Percentiles rank a stretch among this genome's conserved stretches.
Evolutionary conservation across 2,797 vertebrate species (phyloP).

Genomic region (Helostoma temminkii): DNA sequence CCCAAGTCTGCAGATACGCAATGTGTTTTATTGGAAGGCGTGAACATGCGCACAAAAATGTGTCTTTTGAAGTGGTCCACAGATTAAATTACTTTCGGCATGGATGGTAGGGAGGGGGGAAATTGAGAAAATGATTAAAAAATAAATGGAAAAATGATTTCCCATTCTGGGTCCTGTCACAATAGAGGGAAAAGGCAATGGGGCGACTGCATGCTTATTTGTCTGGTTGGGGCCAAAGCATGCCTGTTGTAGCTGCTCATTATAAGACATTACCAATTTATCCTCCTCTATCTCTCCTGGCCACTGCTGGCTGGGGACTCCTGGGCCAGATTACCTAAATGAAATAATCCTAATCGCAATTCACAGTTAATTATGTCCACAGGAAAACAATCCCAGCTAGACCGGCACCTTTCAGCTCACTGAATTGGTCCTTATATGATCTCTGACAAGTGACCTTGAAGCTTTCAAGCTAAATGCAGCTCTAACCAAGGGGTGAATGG

Average conservation of each 20-base stretch:
- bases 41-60: constrained; percentile 55
- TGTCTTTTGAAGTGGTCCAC: constrained; percentile 67
- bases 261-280: constrained; percentile 74
- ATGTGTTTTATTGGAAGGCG: constrained; percentile 23
- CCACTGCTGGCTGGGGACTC: constrained; percentile 65
- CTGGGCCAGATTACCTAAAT: constrained; percentile 76
- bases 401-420: constrained; percentile 38
- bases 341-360: constrained; percentile 79
- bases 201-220: constrained; percentile 71
- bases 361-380: constrained; percentile 72
- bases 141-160: constrained; percentile 81
- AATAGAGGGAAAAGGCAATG: constrained; percentile 68
- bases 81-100: constrained; percentile 75
- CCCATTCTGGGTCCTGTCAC: constrained; percentile 68
- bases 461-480: background rate
- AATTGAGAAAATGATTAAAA: constrained; percentile 81
- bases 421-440: constrained; percentile 43
- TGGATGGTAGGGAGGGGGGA: constrained; percentile 45
- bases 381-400: constrained; percentile 65
- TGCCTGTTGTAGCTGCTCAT: constrained; percentile 66
- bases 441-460: constrained; percentile 67
- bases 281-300: constrained; percentile 64
- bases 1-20: constrained; percentile 9
- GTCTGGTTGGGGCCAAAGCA: constrained; percentile 64
- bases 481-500: constrained; percentile 1